Conservation (phyloP, 1,140 invertebrate species). For the Halyomorpha halys region DNA sequence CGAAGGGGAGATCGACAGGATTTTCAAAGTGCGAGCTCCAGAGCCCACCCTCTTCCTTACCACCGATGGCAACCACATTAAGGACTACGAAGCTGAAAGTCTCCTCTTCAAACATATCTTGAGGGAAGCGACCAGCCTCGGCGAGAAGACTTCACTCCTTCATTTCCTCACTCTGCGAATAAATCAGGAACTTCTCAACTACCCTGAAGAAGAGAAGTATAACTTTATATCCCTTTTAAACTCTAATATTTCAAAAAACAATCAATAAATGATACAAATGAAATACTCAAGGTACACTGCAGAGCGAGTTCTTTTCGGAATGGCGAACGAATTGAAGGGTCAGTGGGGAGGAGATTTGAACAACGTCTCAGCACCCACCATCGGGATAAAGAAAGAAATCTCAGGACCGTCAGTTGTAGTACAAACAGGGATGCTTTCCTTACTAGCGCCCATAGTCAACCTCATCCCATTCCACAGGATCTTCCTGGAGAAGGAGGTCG, state of each 20-base stretch:
- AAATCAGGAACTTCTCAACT: conserved; percentile 49
- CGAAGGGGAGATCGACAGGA: conserved; percentile 47
- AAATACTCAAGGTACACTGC: conserved; percentile 23
- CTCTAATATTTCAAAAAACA: too few relatives aligned
- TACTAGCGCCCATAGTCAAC: conserved; percentile 49
- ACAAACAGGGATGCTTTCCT: conserved; percentile 51
- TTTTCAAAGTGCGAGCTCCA: conserved; percentile 26
- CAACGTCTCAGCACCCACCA: conserved; percentile 11
- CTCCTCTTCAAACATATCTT: conserved; percentile 48
- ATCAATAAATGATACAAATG: not conserved
- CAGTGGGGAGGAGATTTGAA: conserved; percentile 34
- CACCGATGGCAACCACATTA: conserved; percentile 51
- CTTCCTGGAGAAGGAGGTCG: conserved; percentile 51
- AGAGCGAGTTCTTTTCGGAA: conserved; percentile 19
- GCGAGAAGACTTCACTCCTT: conserved; percentile 41
- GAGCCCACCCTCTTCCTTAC: conserved; percentile 44
- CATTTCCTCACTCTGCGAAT: conserved; percentile 34
- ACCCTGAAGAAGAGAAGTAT: conserved; percentile 31
- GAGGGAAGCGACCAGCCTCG: conserved; percentile 27
- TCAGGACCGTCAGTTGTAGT: conserved; percentile 52
- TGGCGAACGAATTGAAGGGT: conserved; percentile 45
- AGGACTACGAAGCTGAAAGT: conserved; percentile 48
- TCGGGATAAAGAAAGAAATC: conserved; percentile 33
- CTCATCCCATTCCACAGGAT: conserved; percentile 46
- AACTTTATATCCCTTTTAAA: too few relatives aligned